phyloP scores from a whole-genome alignment of 2,888 invertebrate species.

The Leucophenga maculata region DNA sequence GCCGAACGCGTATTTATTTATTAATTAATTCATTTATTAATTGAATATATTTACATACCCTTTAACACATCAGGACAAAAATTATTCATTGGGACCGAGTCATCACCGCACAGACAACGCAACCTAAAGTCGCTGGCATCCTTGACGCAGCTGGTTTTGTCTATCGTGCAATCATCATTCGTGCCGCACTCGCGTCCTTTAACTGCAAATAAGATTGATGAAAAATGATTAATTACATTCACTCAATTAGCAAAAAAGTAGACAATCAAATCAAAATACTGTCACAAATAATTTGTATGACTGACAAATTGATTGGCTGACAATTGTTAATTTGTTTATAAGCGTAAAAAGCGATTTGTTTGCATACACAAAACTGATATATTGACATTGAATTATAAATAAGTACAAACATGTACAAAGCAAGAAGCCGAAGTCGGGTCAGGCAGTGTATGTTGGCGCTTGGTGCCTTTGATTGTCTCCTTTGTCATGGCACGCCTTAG shows the following conservation, averaged over 20 bases:
- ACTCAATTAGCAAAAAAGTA: neutral
- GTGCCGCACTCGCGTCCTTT: slow-evolving; percentile 77
- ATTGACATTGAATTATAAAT: neutral
- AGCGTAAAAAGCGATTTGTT: neutral
- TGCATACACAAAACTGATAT: neutral
- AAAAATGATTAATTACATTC: slow-evolving; percentile 4
- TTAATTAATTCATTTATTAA: too few species aligned
- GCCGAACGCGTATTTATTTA: too few species aligned
- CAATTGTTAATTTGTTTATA: neutral
- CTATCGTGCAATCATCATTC: slow-evolving; percentile 79
- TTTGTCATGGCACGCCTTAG: too few species aligned
- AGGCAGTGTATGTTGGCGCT: neutral
- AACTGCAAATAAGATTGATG: slow-evolving; percentile 52
- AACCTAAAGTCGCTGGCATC: slow-evolving; percentile 77
- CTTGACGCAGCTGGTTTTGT: slow-evolving; percentile 78
- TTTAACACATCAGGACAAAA: slow-evolving; percentile 78
- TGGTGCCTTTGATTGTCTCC: neutral
- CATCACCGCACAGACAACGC: slow-evolving; percentile 81
- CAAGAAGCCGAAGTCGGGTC: neutral
- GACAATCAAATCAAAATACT: slow-evolving; percentile 17
- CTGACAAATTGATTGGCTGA: slow-evolving; percentile 9
- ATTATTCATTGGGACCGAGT: slow-evolving; percentile 78
- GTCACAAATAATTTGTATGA: slow-evolving; percentile 20
- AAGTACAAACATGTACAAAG: neutral
- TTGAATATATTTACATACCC: slow-evolving; percentile 72